Base-by-base conservation (phyloP, 2,888 invertebrate genomes). In the Resseliella maxima region DNA sequence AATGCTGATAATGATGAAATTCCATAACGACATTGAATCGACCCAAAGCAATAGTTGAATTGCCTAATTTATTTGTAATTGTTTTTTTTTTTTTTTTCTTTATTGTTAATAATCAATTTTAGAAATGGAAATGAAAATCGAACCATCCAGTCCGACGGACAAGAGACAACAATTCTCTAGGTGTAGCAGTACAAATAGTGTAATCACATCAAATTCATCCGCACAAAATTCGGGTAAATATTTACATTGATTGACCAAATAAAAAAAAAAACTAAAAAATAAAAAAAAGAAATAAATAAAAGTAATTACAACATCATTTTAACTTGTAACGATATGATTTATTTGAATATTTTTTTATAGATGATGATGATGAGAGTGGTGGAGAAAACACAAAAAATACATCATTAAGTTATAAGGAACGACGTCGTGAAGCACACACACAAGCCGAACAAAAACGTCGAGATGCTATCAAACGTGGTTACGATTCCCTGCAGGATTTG, bases 401-500 rank as follows among this genome's bases (percentile, higher is more conserved):
- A 0, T 92, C 96, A 1, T 91, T 97, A 87, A 97, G 96, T 89
- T 98, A 98, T 90, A 98, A 98, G 90, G 98, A 99, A 89, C 93
- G 98, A 54, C 93, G 98, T 86, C 93, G 98, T 87, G 98, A 98
- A 91, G 98, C 98, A 6, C 98, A 98, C 90, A 98, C 98, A 0
- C 94, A 98, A 92, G 98, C 99, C 1, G 99, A 99, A 91, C 98
- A 99, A 90, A 98, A 98, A 90, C 93, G 99, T 88, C 93, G 98
- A 89, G 98, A 99, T 93, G 98, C 98, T 0, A 99, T 99, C 87
- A 99, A 98, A 91, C 98, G 97, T 90, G 98, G 98, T 0, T 99
- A 99, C 90, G 98, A 98, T 90, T 96, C 96, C 1, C 92, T 99
- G 27, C 98, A 98, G 91, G 96, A 96, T 89, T 92, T 98, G 88